Conservation (phyloP, 2,113 vertebrate genomes). For the Phrynosoma blainvillii region DNA sequence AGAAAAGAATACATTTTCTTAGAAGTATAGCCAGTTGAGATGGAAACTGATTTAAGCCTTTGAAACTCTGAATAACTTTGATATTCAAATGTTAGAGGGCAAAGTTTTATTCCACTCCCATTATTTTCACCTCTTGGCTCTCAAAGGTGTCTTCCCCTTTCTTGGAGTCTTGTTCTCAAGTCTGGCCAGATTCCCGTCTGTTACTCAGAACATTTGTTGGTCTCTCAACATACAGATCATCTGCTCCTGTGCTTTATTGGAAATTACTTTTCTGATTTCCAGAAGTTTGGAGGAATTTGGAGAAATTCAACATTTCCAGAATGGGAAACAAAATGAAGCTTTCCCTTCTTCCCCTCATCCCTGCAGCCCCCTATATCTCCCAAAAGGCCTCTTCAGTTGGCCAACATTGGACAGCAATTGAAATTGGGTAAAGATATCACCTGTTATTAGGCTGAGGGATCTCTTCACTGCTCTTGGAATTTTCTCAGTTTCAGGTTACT, state of each 20-base stretch:
- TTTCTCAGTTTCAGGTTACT: background rate
- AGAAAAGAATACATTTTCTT: background rate
- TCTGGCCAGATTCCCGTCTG: background rate
- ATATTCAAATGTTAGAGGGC: background rate
- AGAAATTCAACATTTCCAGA: background rate
- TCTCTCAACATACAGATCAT: background rate
- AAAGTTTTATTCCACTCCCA: background rate
- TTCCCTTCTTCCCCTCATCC: background rate
- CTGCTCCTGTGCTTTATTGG: background rate
- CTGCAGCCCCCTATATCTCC: background rate
- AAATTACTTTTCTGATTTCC: background rate
- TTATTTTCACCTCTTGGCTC: background rate
- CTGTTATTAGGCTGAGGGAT: background rate
- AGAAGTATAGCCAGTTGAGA: fast-evolving
- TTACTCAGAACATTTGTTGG: background rate
- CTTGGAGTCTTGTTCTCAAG: background rate
- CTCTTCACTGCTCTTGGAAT: background rate
- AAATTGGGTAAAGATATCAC: background rate
- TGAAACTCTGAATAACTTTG: fast-evolving
- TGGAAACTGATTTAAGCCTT: background rate
- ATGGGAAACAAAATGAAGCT: background rate
- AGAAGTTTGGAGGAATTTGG: background rate
- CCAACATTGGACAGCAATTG: background rate
- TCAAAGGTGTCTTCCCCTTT: background rate
- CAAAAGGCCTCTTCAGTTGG: background rate